Evolutionary conservation across 2,888 invertebrate genomes (phyloP), one percentile per base, ranked within the genome.

Genomic region (Agrilus biguttatus): DNA sequence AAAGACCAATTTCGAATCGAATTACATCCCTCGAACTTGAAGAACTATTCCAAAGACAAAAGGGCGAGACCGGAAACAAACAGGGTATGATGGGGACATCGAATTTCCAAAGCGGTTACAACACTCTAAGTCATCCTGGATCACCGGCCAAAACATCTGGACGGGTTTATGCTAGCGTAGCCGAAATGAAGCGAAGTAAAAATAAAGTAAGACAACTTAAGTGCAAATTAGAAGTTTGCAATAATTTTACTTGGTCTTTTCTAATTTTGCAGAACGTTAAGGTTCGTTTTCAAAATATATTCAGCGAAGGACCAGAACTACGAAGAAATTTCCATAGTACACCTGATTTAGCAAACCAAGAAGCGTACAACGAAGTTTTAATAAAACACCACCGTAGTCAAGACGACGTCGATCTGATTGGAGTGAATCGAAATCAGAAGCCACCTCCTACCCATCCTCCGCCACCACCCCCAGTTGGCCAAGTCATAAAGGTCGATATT

Each of bases 21-120:
- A 89, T 92, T 58, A 89, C 91, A 2, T 87, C 91, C 17, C 84
- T 86, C 5, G 92, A 93, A 66, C 75, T 93, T 45, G 90, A 92
- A 70, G 90, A 91, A 67, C 74, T 93, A 54, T 92, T 93, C 75
- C 85, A 89, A 67, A 72, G 90, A 33, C 90, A 91, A 62, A 81
- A 82, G 51, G 69, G 75, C 23, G 67, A 68, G 48, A 69, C 66
- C 53, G 49, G 64, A 61, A 49, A 69, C 69, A 64, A 65, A 53
- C 52, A 53, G 32, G 54, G 60, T 7, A 73, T 78, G 60, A 83
- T 83, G 82, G 81, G 80, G 67, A 82, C 78, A 50, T 80, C 84
- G 28, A 78, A 83, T 42, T 83, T 83, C 61, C 82, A 83, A 69
- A 71, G 72, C 49, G 73, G 68, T 71, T 41, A 72, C 70, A 55